phyloP scores from a whole-genome alignment of 2,113 vertebrate species.

The Oostethus manadensis region DNA sequence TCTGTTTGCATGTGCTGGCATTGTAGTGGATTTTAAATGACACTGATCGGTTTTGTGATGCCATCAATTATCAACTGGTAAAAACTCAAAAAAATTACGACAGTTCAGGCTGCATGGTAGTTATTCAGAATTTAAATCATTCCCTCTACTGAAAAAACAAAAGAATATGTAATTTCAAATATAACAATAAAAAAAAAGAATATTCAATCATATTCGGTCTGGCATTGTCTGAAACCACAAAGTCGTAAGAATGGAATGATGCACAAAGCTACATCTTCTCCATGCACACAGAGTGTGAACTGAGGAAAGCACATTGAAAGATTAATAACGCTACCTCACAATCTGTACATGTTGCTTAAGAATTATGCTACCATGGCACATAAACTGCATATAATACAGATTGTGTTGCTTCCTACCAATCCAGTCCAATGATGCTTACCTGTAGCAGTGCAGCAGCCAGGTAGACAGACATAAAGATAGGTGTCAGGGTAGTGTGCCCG shows the following conservation, averaged over 20 bases:
- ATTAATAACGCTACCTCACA: too few species aligned
- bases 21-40: too few species aligned
- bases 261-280: constrained; percentile 4
- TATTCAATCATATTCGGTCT: constrained; percentile 10
- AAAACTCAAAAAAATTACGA: not conserved
- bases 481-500: constrained; percentile 87
- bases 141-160: constrained; percentile 12
- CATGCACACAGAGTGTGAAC: not conserved
- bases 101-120: not conserved
- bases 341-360: too few species aligned
- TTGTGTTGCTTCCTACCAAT: too few species aligned
- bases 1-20: too few species aligned
- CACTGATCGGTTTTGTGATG: too few species aligned
- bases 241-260: constrained; percentile 2
- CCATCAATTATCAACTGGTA: too few species aligned
- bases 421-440: constrained; percentile 64
- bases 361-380: too few species aligned
- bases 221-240: constrained; percentile 8
- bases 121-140: not conserved
- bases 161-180: not conserved
- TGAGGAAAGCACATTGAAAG: not conserved
- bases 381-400: too few species aligned
- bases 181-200: too few species aligned
- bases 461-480: constrained; percentile 87
- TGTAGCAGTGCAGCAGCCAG: constrained; percentile 87